These are phyloP conservation scores for Trinectes maculatus DNA, from an alignment of 2,113 vertebrate species.

Conservation along the genomic window DNA sequence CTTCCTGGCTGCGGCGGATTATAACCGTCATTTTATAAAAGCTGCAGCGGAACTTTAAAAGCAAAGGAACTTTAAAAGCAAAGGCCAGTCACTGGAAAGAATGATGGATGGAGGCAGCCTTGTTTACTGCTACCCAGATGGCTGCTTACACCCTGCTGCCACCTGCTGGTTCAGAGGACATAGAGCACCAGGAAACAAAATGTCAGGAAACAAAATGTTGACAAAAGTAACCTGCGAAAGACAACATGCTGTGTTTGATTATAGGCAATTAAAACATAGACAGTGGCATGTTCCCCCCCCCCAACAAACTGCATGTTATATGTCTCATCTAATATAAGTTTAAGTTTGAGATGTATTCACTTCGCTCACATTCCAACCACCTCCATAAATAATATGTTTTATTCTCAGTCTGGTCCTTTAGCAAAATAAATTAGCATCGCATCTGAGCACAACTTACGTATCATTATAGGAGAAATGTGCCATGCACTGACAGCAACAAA, in stretches of 20 bases:
- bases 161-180: constrained; percentile 29
- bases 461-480: too few relatives aligned
- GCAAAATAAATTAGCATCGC: neutral
- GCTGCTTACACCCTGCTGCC: constrained; percentile 14
- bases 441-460: neutral
- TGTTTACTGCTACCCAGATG: constrained; percentile 41
- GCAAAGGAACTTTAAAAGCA: constrained; percentile 52
- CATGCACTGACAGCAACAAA: too few relatives aligned
- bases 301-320: too few relatives aligned
- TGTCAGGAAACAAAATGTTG: neutral
- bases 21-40: constrained; percentile 37
- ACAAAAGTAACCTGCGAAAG: constrained; percentile 22
- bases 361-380: too few relatives aligned
- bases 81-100: constrained; percentile 71
- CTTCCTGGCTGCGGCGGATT: neutral
- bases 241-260: neutral
- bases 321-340: too few relatives aligned
- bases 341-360: too few relatives aligned
- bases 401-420: neutral
- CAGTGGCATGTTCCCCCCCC: neutral
- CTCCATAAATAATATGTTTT: neutral
- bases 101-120: constrained; percentile 50
- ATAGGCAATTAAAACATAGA: neutral
- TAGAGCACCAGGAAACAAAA: neutral
- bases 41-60: constrained; percentile 26